Evolutionary conservation across 2,113 vertebrate genomes (phyloP), one percentile per base, ranked within the genome.

Genomic region (Cranoglanis bouderius): DNA sequence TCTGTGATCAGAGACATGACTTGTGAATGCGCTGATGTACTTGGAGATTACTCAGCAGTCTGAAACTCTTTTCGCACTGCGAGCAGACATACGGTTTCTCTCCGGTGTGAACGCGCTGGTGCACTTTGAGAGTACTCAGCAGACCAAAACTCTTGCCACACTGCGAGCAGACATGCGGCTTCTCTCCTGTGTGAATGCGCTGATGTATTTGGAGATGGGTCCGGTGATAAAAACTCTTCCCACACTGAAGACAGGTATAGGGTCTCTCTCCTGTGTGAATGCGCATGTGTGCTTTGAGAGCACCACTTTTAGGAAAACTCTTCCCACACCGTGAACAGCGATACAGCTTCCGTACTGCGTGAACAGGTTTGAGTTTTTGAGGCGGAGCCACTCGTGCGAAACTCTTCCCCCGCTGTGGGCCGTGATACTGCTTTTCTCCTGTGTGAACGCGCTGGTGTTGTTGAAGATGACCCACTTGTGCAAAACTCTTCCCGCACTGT

Each of bases 401-500:
- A n/a, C n/a, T n/a, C n/a, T n/a, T n/a, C n/a, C n/a, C n/a, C n/a
- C n/a, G n/a, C n/a, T n/a, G n/a, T n/a, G n/a, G n/a, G n/a, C 19
- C 38, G 5, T 14, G 82, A 43, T 1, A 4, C 6, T 13, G 1
- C 16, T 84, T 84, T 26, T 63, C 38, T 84, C 82, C 57, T 1
- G 2, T 57, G n/a, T 82, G 78, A 82, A 82, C 78, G 32, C n/a
- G n/a, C 16, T 35, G 78, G 18, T 82, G 82, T 43, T 84, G 82
- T 18, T 84, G 82, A 16, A 84, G 82, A 43, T 84, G 82, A 26
- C 82, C 57, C 57, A 84, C 82, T 59, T 82, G 51, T 19, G 55
- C 12, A 59, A 82, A 82, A 40, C 32, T 57, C 81, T 57, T 59
- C 18, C 81, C 81, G 14, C n/a, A 59, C 35, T 82, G 81, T 14